Evolutionary conservation across 2,113 vertebrate genomes (phyloP).

Genomic region (Lepus americanus): DNA sequence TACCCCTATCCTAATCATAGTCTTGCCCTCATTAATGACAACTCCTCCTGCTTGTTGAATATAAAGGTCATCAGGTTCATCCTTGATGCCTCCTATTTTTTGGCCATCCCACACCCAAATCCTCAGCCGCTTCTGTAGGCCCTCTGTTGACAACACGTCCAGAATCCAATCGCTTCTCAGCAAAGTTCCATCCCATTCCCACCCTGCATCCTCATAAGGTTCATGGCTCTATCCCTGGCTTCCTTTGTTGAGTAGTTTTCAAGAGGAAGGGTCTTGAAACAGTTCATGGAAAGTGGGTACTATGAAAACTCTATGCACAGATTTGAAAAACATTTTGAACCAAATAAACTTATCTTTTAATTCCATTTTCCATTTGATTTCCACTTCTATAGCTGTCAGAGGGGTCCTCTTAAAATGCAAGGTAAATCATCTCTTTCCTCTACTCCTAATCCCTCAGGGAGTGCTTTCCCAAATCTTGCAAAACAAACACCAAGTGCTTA

Average conservation of each 20-base stretch:
- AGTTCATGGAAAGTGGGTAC: too few species aligned
- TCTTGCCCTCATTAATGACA: not conserved
- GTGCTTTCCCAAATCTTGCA: not conserved
- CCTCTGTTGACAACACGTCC: not conserved
- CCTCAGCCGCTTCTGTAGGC: not conserved
- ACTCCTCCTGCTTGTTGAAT: not conserved
- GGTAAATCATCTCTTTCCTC: not conserved
- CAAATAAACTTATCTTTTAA: too few species aligned
- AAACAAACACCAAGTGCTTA: not conserved
- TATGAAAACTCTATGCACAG: too few species aligned
- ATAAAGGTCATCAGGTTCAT: not conserved
- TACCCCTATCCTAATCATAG: not conserved
- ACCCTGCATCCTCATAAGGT: not conserved
- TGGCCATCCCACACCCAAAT: not conserved
- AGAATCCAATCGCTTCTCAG: not conserved
- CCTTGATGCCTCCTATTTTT: not conserved
- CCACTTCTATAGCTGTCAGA: not conserved
- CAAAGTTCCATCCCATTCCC: not conserved
- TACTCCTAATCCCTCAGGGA: not conserved
- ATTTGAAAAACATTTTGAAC: too few species aligned
- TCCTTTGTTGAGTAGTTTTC: not conserved
- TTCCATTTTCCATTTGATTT: too few species aligned
- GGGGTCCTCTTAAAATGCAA: not conserved
- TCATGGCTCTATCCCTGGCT: not conserved
- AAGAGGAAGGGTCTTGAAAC: not conserved